phyloP scores from a whole-genome alignment of 64 coral and sea anemone genomes.

The Orbicella faveolata region DNA sequence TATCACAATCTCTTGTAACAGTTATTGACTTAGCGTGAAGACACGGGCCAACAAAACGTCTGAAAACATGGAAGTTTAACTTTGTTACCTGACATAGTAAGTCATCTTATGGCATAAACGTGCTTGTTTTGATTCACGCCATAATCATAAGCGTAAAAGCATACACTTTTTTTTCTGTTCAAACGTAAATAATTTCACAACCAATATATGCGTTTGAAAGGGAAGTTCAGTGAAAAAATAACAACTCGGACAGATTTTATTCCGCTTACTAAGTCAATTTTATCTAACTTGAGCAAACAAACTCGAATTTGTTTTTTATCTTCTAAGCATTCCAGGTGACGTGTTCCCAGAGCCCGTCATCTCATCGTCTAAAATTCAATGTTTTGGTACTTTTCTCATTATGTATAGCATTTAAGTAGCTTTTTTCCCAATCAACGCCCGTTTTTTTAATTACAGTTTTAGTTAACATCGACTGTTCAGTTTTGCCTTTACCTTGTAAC shows the following conservation, averaged over 20 bases:
- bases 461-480: background rate
- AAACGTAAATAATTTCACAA: constrained; percentile 4
- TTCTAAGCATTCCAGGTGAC: constrained; percentile 37
- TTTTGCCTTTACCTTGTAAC: background rate
- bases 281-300: constrained; percentile 38
- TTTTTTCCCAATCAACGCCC: background rate
- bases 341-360: constrained; percentile 43
- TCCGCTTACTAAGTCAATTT: constrained; percentile 34
- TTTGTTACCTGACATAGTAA: constrained; percentile 30
- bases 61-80: constrained; percentile 28
- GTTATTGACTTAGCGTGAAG: constrained; percentile 36
- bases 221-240: constrained; percentile 31
- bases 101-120: background rate
- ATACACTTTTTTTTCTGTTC: background rate
- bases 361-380: background rate
- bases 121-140: background rate
- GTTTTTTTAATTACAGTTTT: background rate
- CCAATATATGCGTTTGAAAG: background rate
- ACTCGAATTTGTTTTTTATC: background rate
- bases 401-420: background rate
- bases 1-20: constrained; percentile 33
- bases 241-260: constrained; percentile 4
- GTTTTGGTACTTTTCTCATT: background rate
- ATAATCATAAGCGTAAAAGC: background rate
- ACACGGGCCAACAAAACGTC: constrained; percentile 33